Base-by-base conservation (phyloP, 1,140 invertebrate genomes). In the Drosophila triauraria region DNA sequence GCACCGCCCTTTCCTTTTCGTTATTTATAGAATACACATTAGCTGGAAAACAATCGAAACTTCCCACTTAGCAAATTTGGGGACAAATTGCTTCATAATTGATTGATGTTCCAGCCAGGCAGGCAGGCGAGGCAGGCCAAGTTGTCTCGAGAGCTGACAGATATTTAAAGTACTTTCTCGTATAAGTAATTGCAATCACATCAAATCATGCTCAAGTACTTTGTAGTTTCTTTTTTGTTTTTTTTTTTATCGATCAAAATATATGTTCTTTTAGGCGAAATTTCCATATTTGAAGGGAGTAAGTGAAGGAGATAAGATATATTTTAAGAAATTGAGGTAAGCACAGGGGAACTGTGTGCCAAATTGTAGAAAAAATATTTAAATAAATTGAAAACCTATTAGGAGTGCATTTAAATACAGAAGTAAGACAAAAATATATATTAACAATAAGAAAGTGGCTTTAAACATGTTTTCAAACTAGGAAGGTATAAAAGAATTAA, bases 71-170 rank as follows among this genome's bases (percentile, higher is more conserved):
- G 69, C 69, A 60, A 56, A 72, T 72, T 60, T 72, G 67, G 35
- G 75, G 61, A 85, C 82, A 90, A 90, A 90, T 90, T 85, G 85
- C 76, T 90, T 80, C 85, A 90, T 90, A 90, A 90, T 90, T 90
- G 85, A 90, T 90, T 90, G 85, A 90, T 90, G 78, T 77, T 51
- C 68, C 78, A 50, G 50, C 15, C 69, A 50, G 43, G 35, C 6
- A 47, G 48, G 15, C 15, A 42, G 27, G 30, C 25, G 20, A 50
- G 48, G 12, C 15, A 42, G 27, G 30, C 25, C 44, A 59, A 67
- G 71, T 58, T 59, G 71, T 44, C 46, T 47, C 25, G 17, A 46
- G n/a, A 43, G 32, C 50, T 56, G 48, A 69, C 48, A 47, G 17
- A 68, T 70, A 70, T 56, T 56, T 46, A 30, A 47, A 56, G 32